Evolutionary conservation across 1,140 invertebrate genomes (phyloP).

Genomic region (Conus betulinus): DNA sequence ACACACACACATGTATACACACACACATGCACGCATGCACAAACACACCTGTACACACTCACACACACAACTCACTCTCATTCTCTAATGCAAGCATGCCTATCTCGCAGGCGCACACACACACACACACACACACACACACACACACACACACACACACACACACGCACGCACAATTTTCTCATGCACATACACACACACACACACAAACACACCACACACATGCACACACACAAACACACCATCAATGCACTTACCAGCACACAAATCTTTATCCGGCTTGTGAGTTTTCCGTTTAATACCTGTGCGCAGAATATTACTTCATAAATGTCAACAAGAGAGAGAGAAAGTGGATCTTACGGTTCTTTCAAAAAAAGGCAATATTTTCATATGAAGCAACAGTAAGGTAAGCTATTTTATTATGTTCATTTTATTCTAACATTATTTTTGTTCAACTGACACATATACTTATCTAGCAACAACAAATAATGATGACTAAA

Average conservation of each 20-base stretch:
- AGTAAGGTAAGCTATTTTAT: too few relatives aligned
- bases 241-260: conserved; percentile 23
- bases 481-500: too few relatives aligned
- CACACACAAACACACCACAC: too few relatives aligned
- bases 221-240: background rate
- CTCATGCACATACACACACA: background rate
- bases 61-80: too few relatives aligned
- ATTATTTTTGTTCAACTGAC: too few relatives aligned
- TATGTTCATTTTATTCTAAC: too few relatives aligned
- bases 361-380: too few relatives aligned
- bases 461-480: too few relatives aligned
- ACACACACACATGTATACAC: background rate
- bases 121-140: too few relatives aligned
- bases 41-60: background rate
- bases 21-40: background rate
- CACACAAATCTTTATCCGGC: conserved; percentile 49
- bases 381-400: too few relatives aligned
- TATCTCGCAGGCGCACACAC: background rate
- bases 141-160: background rate
- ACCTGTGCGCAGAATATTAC: conserved; percentile 47
- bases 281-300: conserved; percentile 61
- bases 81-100: background rate
- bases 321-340: background rate
- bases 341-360: background rate
- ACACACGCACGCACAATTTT: background rate